Percentiles rank a stretch among this genome's conserved stretches.
Evolutionary conservation across 2,888 invertebrate species (phyloP).

Genomic region (Linhomoeus sp.): DNA sequence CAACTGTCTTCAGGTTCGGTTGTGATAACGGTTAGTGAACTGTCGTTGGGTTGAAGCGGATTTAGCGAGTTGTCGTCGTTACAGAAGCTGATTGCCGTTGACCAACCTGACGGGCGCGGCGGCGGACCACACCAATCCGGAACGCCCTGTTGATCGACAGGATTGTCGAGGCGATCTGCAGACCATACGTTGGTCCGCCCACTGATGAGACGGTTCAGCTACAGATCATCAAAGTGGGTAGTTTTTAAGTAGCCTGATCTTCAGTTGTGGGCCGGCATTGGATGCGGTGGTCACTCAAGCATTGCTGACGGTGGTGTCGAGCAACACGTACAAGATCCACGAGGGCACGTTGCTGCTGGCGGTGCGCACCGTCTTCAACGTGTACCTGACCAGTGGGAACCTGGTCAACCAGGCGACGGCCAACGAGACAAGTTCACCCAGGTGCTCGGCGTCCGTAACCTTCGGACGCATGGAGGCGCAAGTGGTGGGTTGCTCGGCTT

Average conservation of each 20-base stretch:
- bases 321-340: constrained; percentile 94
- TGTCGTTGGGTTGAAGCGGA: too few species aligned
- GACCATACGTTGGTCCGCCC: constrained; percentile 85
- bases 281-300: constrained; percentile 40
- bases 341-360: constrained; percentile 81
- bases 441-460: too few species aligned
- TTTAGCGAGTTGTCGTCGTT: constrained; percentile 2
- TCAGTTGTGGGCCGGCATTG: too few species aligned
- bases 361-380: constrained; percentile 87
- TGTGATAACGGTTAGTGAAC: too few species aligned
- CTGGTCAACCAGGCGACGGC: constrained; percentile 96
- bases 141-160: constrained; percentile 75
- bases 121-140: constrained; percentile 73
- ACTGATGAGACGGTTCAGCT: constrained; percentile 95
- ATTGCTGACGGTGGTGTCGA: constrained; percentile 88
- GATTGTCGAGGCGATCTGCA: constrained; percentile 90
- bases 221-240: constrained; percentile 64
- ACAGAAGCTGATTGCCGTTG: constrained; percentile 87
- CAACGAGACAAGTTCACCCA: too few species aligned
- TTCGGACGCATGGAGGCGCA: constrained; percentile 77
- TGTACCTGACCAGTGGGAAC: constrained; percentile 86
- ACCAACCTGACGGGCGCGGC: constrained; percentile 88
- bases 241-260: too few species aligned
- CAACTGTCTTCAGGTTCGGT: constrained; percentile 57
- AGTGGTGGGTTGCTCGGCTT: constrained; percentile 19